Evolutionary conservation across 2,888 invertebrate species (phyloP).

Genomic region (Eueremaeus valkanovi): DNA sequence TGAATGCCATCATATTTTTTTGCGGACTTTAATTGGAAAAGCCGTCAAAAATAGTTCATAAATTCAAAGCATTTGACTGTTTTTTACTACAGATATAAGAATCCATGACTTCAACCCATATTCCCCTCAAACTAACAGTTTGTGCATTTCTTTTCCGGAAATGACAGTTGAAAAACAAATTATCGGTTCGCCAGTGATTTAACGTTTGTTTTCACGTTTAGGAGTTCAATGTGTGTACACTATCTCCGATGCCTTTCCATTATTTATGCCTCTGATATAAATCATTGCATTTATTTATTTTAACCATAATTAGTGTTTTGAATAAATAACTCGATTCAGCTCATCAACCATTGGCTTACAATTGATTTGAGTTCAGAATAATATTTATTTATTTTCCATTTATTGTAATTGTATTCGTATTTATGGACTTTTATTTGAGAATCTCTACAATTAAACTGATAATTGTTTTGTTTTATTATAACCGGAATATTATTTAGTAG

Average conservation of each 20-base stretch:
- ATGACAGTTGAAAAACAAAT: constrained; percentile 33
- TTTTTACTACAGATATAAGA: not conserved
- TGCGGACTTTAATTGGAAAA: not conserved
- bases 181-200: constrained; percentile 28
- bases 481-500: too few species aligned
- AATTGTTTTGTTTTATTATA: too few species aligned
- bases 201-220: constrained; percentile 24
- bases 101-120: not conserved
- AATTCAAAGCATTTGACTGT: not conserved
- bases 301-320: not conserved
- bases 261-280: constrained; percentile 17
- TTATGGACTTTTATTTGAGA: too few species aligned
- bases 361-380: not conserved
- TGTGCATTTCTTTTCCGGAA: constrained; percentile 22
- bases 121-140: constrained; percentile 7
- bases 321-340: not conserved
- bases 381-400: too few species aligned
- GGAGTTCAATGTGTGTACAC: constrained; percentile 7
- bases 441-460: too few species aligned
- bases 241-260: not conserved
- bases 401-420: too few species aligned
- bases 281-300: constrained; percentile 30
- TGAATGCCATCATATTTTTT: constrained; percentile 1
- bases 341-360: not conserved
- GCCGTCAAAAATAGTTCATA: not conserved